Base-by-base conservation (phyloP, 1,140 invertebrate genomes). In the Phocides pigmalion region DNA sequence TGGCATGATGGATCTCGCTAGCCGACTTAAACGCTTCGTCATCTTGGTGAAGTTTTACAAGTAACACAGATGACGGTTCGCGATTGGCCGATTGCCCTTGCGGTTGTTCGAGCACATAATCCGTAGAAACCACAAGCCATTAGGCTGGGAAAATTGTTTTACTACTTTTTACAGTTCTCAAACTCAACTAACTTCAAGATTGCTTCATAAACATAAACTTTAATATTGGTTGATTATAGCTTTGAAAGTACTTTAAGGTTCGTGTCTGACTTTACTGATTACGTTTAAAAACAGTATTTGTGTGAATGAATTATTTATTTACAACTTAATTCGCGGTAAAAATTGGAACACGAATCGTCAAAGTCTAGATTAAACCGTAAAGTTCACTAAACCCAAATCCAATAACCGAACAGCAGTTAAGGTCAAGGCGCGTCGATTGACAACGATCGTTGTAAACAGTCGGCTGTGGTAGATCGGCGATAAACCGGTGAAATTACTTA, bases 31-130 rank as follows among this genome's bases (percentile, higher is more conserved):
- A 44, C 14, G 39, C 14, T n/a, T 37, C 17, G 20, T 44, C 14
- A 15, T 56, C 39, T 20, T 28, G 42, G 53, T 39, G 14, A 44
- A 42, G 22, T 15, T 25, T 20, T 49, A 22, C 9, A 20, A 46
- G 12, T 44, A 16, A 58, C 6, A 56, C 6, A 14, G 19, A 56
- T 25, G 39, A 56, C 53, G 20, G 39, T 58, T 58, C 41, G 15
- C 20, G 20, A 46, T 46, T 44, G 54, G 25, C 54, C 16, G 22
- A 12, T 32, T 19, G 39, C 54, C 42, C 42, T 46, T 42, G 41
- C 41, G 22, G 54, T 59, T 53, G 50, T 44, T 59, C 22, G 22
- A 59, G 54, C 35, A 59, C 41, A 46, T 44, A 32, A 59, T 25
- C 41, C 41, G 41, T 28, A 46, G 17, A 17, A 41, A 56, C 53